Evolutionary conservation across 2,888 invertebrate species (phyloP).

Genomic region (Neocrepidodera transversa): DNA sequence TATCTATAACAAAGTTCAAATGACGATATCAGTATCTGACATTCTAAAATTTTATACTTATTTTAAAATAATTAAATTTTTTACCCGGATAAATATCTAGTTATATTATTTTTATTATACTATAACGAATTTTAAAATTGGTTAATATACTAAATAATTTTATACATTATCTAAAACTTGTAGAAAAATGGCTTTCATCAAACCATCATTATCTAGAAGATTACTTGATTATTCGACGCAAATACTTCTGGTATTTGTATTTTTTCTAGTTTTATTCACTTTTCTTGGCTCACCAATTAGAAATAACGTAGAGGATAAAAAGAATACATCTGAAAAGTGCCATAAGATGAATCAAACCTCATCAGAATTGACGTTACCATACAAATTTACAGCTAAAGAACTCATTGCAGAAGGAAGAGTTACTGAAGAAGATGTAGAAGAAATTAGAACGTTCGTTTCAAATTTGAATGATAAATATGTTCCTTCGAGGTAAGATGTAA

Average conservation of each 20-base stretch:
- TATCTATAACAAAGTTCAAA: no score
- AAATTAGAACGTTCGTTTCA: constrained; percentile 41
- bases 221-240: not conserved
- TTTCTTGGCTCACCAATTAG: not conserved
- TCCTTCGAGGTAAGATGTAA: constrained; percentile 15
- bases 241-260: constrained; percentile 9
- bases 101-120: no score
- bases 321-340: no score
- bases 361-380: no score
- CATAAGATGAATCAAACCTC: no score
- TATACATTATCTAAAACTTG: no score
- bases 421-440: constrained; percentile 34
- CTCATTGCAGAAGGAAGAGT: constrained; percentile 45
- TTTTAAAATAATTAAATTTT: no score
- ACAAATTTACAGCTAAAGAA: constrained; percentile 47
- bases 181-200: constrained; percentile 1
- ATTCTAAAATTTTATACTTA: no score
- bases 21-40: no score
- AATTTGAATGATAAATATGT: constrained; percentile 54
- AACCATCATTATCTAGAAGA: not conserved
- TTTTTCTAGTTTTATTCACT: constrained; percentile 15
- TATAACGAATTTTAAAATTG: no score
- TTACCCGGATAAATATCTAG: no score
- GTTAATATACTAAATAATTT: no score
- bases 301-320: not conserved